These are phyloP conservation scores for Hydrozoanthus gracilis DNA, from an alignment of 92 coral and sea anemone genomes.

Conservation along the genomic window DNA sequence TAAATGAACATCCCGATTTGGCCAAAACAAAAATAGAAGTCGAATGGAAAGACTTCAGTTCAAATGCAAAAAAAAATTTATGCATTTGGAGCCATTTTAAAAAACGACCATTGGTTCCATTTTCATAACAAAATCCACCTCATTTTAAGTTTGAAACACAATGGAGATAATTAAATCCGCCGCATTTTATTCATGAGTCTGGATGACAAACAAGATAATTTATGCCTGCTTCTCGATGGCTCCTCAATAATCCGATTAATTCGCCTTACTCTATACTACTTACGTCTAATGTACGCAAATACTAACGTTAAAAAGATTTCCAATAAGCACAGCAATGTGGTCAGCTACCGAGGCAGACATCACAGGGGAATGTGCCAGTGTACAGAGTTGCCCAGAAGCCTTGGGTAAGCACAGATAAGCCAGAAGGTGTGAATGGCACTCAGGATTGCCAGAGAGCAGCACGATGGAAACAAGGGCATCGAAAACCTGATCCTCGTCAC, in stretches of 20 bases:
- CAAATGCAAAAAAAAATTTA: no score
- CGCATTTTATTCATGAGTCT: no score
- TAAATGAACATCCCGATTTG: no score
- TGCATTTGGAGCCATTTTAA: no score
- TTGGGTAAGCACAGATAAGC: slow-evolving; percentile 95
- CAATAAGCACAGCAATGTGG: slow-evolving; percentile 88
- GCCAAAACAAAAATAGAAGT: no score
- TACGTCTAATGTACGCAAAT: background rate
- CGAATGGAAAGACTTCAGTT: no score
- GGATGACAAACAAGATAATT: no score
- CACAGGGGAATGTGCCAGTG: slow-evolving; percentile 73
- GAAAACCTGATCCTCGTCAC: slow-evolving; percentile 82
- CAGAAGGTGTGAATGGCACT: slow-evolving; percentile 88
- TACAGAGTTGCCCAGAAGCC: slow-evolving; percentile 86
- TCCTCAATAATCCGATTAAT: background rate
- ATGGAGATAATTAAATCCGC: no score
- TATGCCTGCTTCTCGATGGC: no score
- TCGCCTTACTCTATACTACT: background rate
- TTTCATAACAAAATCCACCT: no score
- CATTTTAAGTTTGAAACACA: no score
- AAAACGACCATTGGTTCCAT: no score
- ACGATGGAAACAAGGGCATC: slow-evolving; percentile 93
- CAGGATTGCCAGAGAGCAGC: slow-evolving; percentile 94
- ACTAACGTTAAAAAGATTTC: slow-evolving; percentile 96
- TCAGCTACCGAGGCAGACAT: slow-evolving; percentile 72